A percentile compares a stretch with the other conserved stretches of the same genome.
Conservation (phyloP, 2,888 invertebrate species). For the Conus canariensis region DNA sequence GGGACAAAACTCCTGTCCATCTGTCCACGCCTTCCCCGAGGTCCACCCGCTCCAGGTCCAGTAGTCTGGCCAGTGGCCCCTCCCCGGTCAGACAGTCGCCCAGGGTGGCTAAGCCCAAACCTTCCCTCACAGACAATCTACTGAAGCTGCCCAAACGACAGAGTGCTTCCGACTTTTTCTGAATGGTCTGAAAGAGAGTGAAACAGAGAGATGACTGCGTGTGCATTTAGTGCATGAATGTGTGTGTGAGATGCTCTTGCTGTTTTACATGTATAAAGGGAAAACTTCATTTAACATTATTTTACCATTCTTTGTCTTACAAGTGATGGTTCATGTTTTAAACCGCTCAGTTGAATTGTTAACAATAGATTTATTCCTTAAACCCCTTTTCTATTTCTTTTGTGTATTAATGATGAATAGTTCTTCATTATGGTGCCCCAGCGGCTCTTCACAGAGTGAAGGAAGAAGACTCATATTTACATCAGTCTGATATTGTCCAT, state of each 20-base stretch:
- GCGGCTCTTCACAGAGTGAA: too few species aligned
- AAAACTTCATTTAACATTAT: neutral
- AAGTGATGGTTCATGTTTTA: too few species aligned
- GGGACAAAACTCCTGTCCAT: constrained; percentile 66
- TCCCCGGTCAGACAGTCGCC: constrained; percentile 53
- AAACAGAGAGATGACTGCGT: neutral
- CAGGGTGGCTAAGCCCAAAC: constrained; percentile 71
- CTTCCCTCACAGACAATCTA: constrained; percentile 89
- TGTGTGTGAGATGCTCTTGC: constrained; percentile 3
- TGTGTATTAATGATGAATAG: too few species aligned
- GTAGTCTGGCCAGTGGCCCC: constrained; percentile 34
- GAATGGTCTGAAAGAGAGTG: constrained; percentile 1
- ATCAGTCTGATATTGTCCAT: too few species aligned
- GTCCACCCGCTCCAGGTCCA: constrained; percentile 45
- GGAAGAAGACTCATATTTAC: too few species aligned
- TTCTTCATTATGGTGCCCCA: too few species aligned
- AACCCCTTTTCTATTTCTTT: too few species aligned
- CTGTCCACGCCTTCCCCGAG: constrained; percentile 55
- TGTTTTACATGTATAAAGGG: neutral
- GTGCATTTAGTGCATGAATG: constrained; percentile 12
- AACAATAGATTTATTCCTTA: too few species aligned
- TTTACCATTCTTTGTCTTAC: too few species aligned
- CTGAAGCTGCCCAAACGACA: constrained; percentile 81
- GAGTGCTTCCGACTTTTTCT: constrained; percentile 49
- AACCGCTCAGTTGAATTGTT: too few species aligned